Conservation (phyloP, 2,797 vertebrate species). For the Coluber constrictor region DNA sequence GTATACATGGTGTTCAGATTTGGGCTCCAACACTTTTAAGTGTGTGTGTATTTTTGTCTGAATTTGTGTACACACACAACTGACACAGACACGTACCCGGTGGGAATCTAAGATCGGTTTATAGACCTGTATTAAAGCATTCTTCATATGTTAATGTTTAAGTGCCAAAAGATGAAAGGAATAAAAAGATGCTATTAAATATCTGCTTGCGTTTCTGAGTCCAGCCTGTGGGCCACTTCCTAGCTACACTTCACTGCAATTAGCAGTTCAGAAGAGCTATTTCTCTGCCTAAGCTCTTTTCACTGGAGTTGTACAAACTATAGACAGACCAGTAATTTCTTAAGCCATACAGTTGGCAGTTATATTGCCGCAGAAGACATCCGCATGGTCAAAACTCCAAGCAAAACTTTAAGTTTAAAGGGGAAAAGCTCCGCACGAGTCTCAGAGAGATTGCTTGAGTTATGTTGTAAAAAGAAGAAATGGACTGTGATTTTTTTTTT, state of each 20-base stretch:
- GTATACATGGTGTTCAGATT: background rate
- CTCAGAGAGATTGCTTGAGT: background rate
- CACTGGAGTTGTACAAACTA: background rate
- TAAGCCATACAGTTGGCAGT: background rate
- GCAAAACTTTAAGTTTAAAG: background rate
- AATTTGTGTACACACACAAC: no score
- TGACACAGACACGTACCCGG: background rate
- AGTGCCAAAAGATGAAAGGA: background rate
- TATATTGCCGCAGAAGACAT: background rate
- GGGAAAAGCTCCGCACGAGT: background rate
- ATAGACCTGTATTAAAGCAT: background rate
- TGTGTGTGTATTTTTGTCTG: background rate
- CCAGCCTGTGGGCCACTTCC: background rate
- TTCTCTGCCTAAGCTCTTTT: background rate
- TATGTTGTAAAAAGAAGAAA: background rate
- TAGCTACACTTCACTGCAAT: background rate
- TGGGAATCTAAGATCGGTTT: background rate
- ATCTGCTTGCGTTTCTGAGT: background rate
- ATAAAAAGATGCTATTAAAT: background rate
- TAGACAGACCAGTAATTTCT: background rate
- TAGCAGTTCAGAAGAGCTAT: background rate
- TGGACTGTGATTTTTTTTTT: background rate
- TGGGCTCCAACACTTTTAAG: background rate
- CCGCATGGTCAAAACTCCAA: background rate
- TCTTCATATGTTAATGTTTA: background rate